These are phyloP conservation scores for Pedionomus torquatus DNA, from an alignment of 2,113 vertebrate species.

Conservation along the genomic window DNA sequence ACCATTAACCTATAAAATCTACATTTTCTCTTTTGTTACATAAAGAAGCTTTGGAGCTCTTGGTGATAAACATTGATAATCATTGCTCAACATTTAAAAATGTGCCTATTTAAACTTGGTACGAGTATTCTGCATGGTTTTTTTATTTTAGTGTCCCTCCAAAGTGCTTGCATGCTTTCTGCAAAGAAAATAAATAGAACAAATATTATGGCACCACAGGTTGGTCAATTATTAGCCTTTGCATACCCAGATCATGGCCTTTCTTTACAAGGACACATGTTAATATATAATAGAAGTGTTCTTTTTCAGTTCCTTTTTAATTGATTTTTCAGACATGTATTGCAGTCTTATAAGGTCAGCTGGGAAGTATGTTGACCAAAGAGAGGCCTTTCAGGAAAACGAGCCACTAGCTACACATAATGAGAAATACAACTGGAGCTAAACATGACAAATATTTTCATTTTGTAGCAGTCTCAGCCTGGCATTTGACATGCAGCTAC, in stretches of 20 bases:
- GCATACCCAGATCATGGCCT: neutral
- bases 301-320: slow-evolving; percentile 4
- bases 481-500: neutral
- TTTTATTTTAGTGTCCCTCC: neutral
- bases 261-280: slow-evolving; percentile 52
- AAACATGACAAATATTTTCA: neutral
- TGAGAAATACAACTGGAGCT: neutral
- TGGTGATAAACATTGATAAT: neutral
- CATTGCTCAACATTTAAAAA: neutral
- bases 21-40: neutral
- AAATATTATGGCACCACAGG: slow-evolving; percentile 45
- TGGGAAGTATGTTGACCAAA: neutral
- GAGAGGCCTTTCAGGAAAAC: neutral
- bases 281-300: slow-evolving; percentile 67
- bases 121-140: neutral
- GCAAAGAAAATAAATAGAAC: slow-evolving; percentile 51
- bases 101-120: slow-evolving; percentile 8
- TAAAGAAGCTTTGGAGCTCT: neutral
- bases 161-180: neutral
- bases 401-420: neutral
- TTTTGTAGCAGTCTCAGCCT: neutral
- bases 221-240: slow-evolving; percentile 71
- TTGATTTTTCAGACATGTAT: slow-evolving; percentile 34
- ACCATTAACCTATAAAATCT: neutral
- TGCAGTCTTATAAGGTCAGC: slow-evolving; percentile 10